Evolutionary conservation across 2,113 vertebrate genomes (phyloP), one percentile per base, ranked within the genome.

Genomic region (Nyctereutes procyonoides): DNA sequence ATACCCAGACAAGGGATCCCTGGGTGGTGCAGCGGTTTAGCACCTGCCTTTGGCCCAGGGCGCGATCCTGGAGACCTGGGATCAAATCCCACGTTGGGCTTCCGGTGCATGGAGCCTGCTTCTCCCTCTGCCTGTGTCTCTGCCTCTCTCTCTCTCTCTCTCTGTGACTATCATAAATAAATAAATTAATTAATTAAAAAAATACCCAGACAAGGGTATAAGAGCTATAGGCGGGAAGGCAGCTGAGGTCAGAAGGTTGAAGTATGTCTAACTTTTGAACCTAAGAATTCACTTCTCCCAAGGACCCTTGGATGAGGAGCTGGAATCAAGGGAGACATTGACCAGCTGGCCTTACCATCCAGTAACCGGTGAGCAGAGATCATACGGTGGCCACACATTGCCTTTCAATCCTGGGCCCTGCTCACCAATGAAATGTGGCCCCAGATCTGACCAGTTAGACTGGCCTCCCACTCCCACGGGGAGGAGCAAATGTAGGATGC

Each of bases 271-370:
- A 65, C 9, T 35, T 22, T 65, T 86, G 38, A 73, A 48, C 92
- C 83, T 83, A 35, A 97, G 92, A 87, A 60, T 69, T 48, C 13
- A 43, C 73, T 90, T 87, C 60, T 73, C 51, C 56, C n/a, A 83
- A 77, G 55, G 65, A 60, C 62, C 19, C 35, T 90, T 89, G n/a
- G 9, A 32, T 82, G 30, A 96, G 43, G 53, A 71, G 35, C n/a
- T 62, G 73, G 76, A 67, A 76, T 63, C 51, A 90, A 90, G 76
- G 58, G 32, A 74, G 17, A 87, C 60, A 83, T 58, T 43, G 48
- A 58, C 67, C 48, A 56, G 8, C 19, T 62, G 60, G 19, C 16
- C 20, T 82, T 20, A 30, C 83, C 58, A 81, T n/a, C 48, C 51
- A 82, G 8, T 30, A 60, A 51, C n/a, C 89, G 17, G 12, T 30